Evolutionary conservation across 2,113 vertebrate genomes (phyloP).

Genomic region (Alectura lathami): DNA sequence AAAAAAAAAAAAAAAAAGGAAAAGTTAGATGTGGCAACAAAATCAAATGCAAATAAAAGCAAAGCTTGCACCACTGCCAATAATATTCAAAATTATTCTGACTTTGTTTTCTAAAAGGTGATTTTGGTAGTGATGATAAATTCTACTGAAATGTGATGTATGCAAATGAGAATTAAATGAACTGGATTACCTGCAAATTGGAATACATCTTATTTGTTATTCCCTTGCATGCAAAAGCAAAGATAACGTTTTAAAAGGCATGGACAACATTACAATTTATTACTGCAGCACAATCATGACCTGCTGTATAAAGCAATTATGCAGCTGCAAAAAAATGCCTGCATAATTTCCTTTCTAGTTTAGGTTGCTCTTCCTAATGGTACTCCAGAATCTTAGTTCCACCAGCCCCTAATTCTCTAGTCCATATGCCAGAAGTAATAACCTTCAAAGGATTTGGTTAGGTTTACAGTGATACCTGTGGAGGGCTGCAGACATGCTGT

Average conservation of each 20-base stretch:
- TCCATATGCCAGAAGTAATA: fast-evolving
- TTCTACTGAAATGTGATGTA: neutral
- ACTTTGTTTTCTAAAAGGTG: neutral
- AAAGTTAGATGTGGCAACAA: neutral
- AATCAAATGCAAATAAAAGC: neutral
- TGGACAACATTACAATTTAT: constrained; percentile 24
- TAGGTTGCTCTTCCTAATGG: neutral
- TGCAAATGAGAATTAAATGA: constrained; percentile 29
- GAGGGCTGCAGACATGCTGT: neutral
- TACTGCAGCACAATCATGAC: neutral
- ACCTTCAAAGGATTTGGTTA: neutral
- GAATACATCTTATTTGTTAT: constrained; percentile 33
- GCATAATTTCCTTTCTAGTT: neutral
- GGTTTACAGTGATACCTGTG: neutral
- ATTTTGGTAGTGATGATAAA: constrained; percentile 3
- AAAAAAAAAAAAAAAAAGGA: neutral
- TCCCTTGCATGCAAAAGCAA: constrained; percentile 3
- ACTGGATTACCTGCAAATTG: constrained; percentile 39
- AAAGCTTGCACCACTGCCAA: neutral
- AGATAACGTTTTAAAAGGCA: neutral
- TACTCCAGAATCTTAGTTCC: neutral
- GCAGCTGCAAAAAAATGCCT: neutral
- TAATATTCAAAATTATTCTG: neutral
- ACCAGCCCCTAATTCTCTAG: neutral
- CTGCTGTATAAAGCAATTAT: neutral